A percentile compares a stretch with the other conserved stretches of the same genome.
Conservation (phyloP, 2,797 vertebrate genomes). For the Podarcis siculus region DNA sequence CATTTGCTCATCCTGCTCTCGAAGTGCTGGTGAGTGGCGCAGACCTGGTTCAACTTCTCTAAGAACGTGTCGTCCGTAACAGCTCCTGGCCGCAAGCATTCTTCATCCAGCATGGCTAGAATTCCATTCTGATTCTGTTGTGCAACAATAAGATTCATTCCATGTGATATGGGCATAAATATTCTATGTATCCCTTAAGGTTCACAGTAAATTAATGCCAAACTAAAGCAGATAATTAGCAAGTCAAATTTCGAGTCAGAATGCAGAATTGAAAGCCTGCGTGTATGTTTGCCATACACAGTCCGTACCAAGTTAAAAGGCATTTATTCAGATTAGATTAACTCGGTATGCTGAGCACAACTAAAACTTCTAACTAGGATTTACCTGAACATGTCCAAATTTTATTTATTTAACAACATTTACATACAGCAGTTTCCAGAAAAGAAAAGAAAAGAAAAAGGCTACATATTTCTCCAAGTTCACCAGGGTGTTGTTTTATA, state of each 20-base stretch:
- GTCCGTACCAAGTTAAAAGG: neutral
- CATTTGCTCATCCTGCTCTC: constrained; percentile 97
- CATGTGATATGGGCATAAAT: neutral
- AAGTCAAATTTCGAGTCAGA: neutral
- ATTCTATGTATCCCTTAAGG: neutral
- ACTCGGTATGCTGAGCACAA: neutral
- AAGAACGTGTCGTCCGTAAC: constrained; percentile 97
- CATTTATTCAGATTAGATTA: neutral
- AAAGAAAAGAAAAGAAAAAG: neutral
- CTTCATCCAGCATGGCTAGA: constrained; percentile 97
- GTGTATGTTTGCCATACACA: neutral
- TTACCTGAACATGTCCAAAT: neutral
- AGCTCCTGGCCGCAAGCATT: constrained; percentile 94
- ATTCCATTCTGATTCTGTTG: constrained; percentile 95
- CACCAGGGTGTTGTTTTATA: neutral
- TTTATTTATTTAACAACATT: no score
- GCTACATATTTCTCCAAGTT: neutral
- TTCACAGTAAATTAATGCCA: neutral
- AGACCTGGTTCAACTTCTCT: constrained; percentile 96
- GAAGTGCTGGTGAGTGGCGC: constrained; percentile 96
- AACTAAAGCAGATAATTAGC: neutral
- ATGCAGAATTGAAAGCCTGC: neutral
- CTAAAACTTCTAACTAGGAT: neutral
- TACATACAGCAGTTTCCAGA: no score
- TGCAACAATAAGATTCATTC: neutral